Evolutionary conservation across 2,888 invertebrate genomes (phyloP), one percentile per base, ranked within the genome.

Genomic region (Phasia obesa): DNA sequence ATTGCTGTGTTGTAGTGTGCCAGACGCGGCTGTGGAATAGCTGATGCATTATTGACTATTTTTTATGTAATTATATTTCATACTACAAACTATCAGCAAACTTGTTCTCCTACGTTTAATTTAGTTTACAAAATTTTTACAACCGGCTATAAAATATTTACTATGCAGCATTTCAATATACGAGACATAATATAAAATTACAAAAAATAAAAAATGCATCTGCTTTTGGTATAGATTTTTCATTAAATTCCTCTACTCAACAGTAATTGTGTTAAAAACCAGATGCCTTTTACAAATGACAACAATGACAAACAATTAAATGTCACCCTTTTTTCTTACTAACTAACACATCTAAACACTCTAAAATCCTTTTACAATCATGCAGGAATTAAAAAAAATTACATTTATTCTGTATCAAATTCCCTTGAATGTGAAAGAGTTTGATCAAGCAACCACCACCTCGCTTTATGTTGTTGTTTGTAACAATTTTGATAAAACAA

Each of bases 391-490:
- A 9, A 27, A 51, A 38, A 70, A 0, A 13, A 59, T n/a, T n/a
- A 44, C 9, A 55, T 60, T 17, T n/a, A 55, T 60, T 17, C 4
- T 31, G 57, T 81, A 81, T 81, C 73, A 77, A 81, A 77, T 81
- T 81, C 77, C 73, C 13, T 42, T 47, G 19, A 35, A 49, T 6
- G 27, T 44, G 38, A 60, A 44, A 74, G 19, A 44, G 35, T 49
- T 70, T 35, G 3, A 42, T 23, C n/a, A 35, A 67, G 38, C 42
- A 27, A 21, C 51, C 55, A 57, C 38, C 19, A 55, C 27, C 55
- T 57, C 31, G 27, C n/a, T 62, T 42, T 2, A 2, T 51, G 15
- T 11, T 5, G 53, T 60, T 71, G 38, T 47, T 65, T 51, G 49
- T 55, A 62, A 42, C 38, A 67, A 80, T 57, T 62, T 60, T 62